Conservation (phyloP, 2,888 invertebrate species). For the Eupithecia subumbrata region DNA sequence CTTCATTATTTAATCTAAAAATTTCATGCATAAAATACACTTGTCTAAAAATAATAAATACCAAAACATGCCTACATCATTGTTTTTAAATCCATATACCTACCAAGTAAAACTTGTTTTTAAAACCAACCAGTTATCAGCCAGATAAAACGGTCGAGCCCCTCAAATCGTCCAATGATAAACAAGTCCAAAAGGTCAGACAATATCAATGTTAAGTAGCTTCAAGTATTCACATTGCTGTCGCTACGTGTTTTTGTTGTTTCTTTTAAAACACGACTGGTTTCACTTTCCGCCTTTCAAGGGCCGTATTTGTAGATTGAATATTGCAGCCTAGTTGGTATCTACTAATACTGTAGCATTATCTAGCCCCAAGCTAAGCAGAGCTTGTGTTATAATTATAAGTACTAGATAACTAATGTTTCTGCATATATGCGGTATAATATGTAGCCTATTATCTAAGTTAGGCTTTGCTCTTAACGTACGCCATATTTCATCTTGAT, state of each 20-base stretch:
- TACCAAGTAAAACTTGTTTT: background rate
- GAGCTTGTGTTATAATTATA: too few relatives aligned
- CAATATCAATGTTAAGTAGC: background rate
- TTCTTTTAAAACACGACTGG: background rate
- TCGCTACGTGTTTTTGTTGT: background rate
- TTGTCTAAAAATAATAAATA: too few relatives aligned
- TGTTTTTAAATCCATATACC: too few relatives aligned
- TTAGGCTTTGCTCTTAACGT: too few relatives aligned
- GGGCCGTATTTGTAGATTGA: background rate
- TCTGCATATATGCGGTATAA: too few relatives aligned
- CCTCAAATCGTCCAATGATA: background rate
- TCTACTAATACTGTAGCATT: background rate
- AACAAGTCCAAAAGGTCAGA: conserved; percentile 4
- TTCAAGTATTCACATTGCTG: background rate
- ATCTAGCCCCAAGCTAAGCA: too few relatives aligned
- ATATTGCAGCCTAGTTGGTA: background rate
- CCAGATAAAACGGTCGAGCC: conserved; percentile 1
- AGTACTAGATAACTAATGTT: too few relatives aligned
- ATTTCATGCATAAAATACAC: too few relatives aligned
- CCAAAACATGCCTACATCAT: too few relatives aligned
- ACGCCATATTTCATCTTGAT: too few relatives aligned
- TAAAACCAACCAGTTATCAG: background rate
- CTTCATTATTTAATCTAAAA: too few relatives aligned
- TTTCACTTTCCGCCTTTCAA: background rate
- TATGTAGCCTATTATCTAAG: too few relatives aligned